phyloP scores from a whole-genome alignment of 2,113 vertebrate species.

The Axis porcinus region DNA sequence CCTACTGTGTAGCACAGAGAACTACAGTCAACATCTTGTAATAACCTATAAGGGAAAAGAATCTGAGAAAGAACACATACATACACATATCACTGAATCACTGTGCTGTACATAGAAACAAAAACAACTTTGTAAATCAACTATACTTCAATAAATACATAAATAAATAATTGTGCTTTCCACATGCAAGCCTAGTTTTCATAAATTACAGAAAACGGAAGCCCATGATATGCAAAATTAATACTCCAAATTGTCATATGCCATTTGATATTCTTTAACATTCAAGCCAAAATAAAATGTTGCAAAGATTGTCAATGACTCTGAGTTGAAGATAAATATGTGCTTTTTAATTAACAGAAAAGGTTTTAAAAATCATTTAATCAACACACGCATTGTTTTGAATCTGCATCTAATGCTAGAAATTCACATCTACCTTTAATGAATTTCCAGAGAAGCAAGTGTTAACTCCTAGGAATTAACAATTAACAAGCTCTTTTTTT shows the following conservation, averaged over 20 bases:
- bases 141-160: neutral
- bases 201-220: neutral
- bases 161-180: neutral
- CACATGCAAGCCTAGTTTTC: neutral
- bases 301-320: neutral
- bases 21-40: neutral
- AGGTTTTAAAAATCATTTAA: neutral
- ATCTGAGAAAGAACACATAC: neutral
- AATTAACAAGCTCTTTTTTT: neutral
- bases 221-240: neutral
- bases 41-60: neutral
- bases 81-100: neutral
- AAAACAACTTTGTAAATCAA: neutral
- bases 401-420: neutral
- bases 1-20: neutral
- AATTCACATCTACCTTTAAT: neutral
- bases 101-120: neutral
- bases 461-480: neutral
- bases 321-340: conserved; percentile 22
- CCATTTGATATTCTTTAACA: neutral
- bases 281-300: neutral
- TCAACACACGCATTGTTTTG: neutral
- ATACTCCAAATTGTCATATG: neutral
- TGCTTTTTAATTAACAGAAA: neutral
- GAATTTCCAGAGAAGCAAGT: conserved; percentile 15